A percentile compares a stretch with the other conserved stretches of the same genome.
phyloP scores from a whole-genome alignment of 2,113 vertebrate species.

The Fulica atra region DNA sequence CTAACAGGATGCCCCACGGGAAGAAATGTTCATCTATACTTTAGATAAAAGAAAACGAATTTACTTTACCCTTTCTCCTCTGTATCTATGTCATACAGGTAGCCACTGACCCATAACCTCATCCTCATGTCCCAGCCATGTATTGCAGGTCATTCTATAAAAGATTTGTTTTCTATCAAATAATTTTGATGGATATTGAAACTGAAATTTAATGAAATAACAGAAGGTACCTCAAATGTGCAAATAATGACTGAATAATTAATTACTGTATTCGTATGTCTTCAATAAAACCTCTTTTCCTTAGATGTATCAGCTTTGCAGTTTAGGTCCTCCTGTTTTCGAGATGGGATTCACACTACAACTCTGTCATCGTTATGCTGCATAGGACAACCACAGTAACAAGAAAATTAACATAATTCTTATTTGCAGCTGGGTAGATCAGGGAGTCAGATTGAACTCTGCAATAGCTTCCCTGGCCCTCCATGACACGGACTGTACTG shows the following conservation, averaged over 20 bases:
- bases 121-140: not conserved
- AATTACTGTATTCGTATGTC: slow-evolving; percentile 17
- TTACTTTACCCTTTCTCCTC: not conserved
- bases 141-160: not conserved
- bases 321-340: not conserved
- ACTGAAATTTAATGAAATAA: slow-evolving; percentile 38
- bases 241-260: not conserved
- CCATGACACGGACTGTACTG: rapidly evolving
- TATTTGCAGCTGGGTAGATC: not conserved
- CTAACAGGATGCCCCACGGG: not conserved
- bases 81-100: not conserved
- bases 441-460: not conserved
- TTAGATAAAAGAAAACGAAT: not conserved
- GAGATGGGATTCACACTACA: not conserved
- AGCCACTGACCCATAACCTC: not conserved
- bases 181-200: not conserved
- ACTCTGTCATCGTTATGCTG: not conserved
- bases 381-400: not conserved
- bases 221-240: slow-evolving; percentile 1
- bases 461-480: not conserved
- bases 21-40: not conserved
- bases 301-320: not conserved
- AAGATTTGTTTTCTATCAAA: not conserved
- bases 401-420: not conserved
- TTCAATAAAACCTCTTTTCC: not conserved